These are phyloP conservation scores for Chrysolina haemoptera DNA, from an alignment of 2,888 invertebrate species.

Conservation along the genomic window DNA sequence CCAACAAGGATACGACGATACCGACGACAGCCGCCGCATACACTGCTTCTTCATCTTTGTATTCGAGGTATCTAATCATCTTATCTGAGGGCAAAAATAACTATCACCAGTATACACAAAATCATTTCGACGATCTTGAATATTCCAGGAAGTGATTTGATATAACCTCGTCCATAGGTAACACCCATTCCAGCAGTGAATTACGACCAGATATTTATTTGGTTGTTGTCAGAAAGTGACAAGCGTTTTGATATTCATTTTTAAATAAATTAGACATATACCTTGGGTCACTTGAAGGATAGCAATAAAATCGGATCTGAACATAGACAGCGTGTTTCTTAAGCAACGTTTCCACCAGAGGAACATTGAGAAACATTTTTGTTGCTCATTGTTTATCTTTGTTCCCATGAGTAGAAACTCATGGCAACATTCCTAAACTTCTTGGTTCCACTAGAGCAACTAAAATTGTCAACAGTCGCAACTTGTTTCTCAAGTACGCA, in stretches of 20 bases:
- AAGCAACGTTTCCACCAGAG: too few relatives aligned
- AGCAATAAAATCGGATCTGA: too few relatives aligned
- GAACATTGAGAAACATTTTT: too few relatives aligned
- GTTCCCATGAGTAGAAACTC: too few relatives aligned
- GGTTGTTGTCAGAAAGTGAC: neutral
- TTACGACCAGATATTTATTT: neutral
- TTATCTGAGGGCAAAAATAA: neutral
- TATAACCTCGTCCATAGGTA: conserved; percentile 15
- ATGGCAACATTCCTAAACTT: too few relatives aligned
- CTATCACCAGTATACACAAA: conserved; percentile 14
- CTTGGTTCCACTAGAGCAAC: too few relatives aligned
- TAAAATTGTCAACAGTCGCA: too few relatives aligned
- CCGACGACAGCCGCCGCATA: neutral
- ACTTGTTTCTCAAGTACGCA: too few relatives aligned
- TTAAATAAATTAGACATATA: too few relatives aligned
- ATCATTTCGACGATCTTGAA: conserved; percentile 29
- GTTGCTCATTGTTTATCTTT: too few relatives aligned
- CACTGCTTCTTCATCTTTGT: neutral
- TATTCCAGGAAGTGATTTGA: conserved; percentile 10
- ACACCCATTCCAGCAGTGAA: conserved; percentile 4
- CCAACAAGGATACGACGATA: neutral
- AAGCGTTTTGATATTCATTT: neutral
- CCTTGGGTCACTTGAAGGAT: too few relatives aligned
- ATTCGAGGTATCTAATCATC: neutral
- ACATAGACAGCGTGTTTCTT: too few relatives aligned